phyloP scores from a whole-genome alignment of 1,140 invertebrate genomes.

The Cyrtorhinus lividipennis region DNA sequence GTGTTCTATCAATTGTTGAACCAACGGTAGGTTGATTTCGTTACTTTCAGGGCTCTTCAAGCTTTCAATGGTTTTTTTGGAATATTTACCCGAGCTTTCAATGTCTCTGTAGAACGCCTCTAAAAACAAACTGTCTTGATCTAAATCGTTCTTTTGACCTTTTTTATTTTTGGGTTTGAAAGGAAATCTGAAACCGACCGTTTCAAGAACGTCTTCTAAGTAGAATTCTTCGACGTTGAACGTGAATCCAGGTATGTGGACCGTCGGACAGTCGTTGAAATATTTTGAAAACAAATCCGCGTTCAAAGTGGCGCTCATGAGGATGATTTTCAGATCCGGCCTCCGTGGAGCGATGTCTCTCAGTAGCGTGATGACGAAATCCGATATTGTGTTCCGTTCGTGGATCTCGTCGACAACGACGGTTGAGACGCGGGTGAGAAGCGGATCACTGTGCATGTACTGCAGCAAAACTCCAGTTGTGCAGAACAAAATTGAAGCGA shows the following conservation, averaged over 20 bases:
- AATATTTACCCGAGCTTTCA: slow-evolving; percentile 32
- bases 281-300: slow-evolving; percentile 63
- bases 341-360: slow-evolving; percentile 47
- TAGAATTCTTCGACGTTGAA: slow-evolving; percentile 72
- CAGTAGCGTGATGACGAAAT: slow-evolving; percentile 61
- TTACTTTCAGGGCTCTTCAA: slow-evolving; percentile 46
- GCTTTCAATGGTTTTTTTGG: slow-evolving; percentile 37
- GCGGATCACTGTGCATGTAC: slow-evolving; percentile 55
- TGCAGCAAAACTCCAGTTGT: slow-evolving; percentile 63
- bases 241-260: slow-evolving; percentile 79
- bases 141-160: slow-evolving; percentile 19
- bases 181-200: slow-evolving; percentile 37
- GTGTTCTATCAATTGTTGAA: slow-evolving; percentile 46
- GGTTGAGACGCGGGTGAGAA: slow-evolving; percentile 50
- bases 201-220: slow-evolving; percentile 64
- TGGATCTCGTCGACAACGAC: slow-evolving; percentile 74
- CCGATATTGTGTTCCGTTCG: slow-evolving; percentile 60
- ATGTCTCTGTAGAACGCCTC: not conserved
- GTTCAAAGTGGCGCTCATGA: slow-evolving; percentile 90
- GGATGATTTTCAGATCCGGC: slow-evolving; percentile 62
- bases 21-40: slow-evolving; percentile 51
- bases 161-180: slow-evolving; percentile 3
- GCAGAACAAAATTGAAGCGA: slow-evolving; percentile 72
- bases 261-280: slow-evolving; percentile 56
- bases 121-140: not conserved